Percentiles rank a stretch among this genome's conserved stretches.
Evolutionary conservation across 1,140 invertebrate species (phyloP).

Genomic region (Lasioglossum baleicum): DNA sequence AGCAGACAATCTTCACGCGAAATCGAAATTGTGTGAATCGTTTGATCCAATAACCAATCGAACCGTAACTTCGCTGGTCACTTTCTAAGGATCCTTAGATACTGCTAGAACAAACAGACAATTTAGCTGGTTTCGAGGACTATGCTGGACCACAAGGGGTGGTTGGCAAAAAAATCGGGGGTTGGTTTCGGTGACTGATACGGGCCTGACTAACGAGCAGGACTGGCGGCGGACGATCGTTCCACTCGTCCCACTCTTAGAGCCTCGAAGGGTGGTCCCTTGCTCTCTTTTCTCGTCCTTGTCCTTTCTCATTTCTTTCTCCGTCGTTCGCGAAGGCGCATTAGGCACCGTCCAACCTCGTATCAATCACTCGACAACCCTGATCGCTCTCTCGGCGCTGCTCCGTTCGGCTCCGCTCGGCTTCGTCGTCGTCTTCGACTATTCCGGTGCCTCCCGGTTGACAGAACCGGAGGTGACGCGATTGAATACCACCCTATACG

Average conservation of each 20-base stretch:
- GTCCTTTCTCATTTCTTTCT: constrained; percentile 37
- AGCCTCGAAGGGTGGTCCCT: constrained; percentile 71
- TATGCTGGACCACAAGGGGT: constrained; percentile 20
- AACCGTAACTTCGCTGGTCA: no score
- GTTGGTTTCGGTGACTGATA: constrained; percentile 76
- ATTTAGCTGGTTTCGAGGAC: constrained; percentile 72
- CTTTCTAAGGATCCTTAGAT: background rate
- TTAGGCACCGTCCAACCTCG: constrained; percentile 75
- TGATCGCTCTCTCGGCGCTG: constrained; percentile 28
- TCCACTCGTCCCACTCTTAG: constrained; percentile 75
- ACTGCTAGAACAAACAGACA: constrained; percentile 69
- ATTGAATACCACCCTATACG: constrained; percentile 69
- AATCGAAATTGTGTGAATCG: no score
- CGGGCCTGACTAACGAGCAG: constrained; percentile 75
- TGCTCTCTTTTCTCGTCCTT: constrained; percentile 41
- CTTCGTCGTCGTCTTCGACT: constrained; percentile 38
- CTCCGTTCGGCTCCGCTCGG: background rate
- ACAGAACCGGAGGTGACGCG: constrained; percentile 75
- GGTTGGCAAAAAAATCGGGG: constrained; percentile 69
- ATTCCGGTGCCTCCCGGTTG: constrained; percentile 51
- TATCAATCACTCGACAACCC: constrained; percentile 72
- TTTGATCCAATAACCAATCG: no score
- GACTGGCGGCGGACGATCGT: constrained; percentile 66
- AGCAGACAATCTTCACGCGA: no score
- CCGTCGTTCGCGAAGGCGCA: constrained; percentile 59